Conservation (phyloP, 2,888 invertebrate genomes). For the Dryobota labecula region DNA sequence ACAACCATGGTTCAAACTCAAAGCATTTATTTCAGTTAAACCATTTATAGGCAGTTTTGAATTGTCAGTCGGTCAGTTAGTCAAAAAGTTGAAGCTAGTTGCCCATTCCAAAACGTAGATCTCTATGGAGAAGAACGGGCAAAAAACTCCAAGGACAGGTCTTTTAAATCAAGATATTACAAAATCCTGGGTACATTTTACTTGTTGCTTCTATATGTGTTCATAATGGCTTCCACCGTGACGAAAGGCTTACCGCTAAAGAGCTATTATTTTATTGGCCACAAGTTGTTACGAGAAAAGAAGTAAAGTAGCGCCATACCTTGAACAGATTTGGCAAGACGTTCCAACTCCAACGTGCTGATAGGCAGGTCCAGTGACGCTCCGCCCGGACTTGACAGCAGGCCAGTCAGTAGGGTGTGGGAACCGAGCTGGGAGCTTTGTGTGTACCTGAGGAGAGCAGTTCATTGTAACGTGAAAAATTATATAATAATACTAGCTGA, state of each 20-base stretch:
- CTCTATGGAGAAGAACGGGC: no score
- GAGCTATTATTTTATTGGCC: background rate
- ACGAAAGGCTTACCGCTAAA: background rate
- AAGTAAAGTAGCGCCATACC: conserved; percentile 68
- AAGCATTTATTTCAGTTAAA: no score
- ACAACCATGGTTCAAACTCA: background rate
- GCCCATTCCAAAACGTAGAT: no score
- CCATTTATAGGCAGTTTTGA: no score
- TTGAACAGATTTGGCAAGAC: conserved; percentile 84
- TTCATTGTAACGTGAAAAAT: background rate
- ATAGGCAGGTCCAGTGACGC: conserved; percentile 84
- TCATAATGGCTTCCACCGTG: background rate
- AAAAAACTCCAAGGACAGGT: no score
- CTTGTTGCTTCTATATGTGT: no score
- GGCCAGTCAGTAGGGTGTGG: conserved; percentile 73
- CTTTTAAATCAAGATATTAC: no score
- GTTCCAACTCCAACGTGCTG: conserved; percentile 83
- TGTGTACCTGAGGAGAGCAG: conserved; percentile 55
- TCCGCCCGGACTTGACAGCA: conserved; percentile 82
- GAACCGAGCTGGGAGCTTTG: conserved; percentile 71
- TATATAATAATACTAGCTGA: background rate
- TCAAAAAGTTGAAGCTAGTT: no score
- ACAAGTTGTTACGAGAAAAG: background rate
- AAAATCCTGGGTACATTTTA: no score
- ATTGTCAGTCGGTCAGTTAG: no score